Percentiles rank a stretch among this genome's conserved stretches.
Evolutionary conservation across 1,140 invertebrate genomes (phyloP).

Genomic region (Drosophila burlai): DNA sequence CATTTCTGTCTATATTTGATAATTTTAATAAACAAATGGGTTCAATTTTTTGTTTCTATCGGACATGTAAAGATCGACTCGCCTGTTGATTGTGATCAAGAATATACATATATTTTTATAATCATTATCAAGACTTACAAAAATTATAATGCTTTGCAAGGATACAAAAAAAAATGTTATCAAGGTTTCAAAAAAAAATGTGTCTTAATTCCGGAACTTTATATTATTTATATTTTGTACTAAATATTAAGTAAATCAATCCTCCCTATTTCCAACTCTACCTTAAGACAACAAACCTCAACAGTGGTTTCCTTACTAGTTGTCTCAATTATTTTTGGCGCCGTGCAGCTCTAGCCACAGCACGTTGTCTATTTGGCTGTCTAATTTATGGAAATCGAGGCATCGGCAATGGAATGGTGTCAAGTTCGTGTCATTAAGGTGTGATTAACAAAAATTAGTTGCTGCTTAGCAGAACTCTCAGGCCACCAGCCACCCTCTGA

Average conservation of each 20-base stretch:
- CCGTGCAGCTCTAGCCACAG: slow-evolving; percentile 12
- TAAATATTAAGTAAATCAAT: neutral
- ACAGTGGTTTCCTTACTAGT: too few species aligned
- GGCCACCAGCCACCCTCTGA: neutral
- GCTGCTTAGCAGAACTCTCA: slow-evolving; percentile 62
- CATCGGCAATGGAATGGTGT: slow-evolving; percentile 61
- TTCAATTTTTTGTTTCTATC: too few species aligned
- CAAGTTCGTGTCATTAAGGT: slow-evolving; percentile 82
- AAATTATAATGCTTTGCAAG: too few species aligned
- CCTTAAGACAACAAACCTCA: too few species aligned
- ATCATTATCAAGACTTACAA: too few species aligned
- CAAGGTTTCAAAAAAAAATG: too few species aligned
- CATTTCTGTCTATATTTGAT: too few species aligned
- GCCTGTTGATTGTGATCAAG: neutral
- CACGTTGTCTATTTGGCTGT: slow-evolving; percentile 48
- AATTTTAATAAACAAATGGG: too few species aligned
- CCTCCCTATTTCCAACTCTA: too few species aligned
- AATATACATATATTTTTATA: too few species aligned
- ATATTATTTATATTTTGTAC: neutral
- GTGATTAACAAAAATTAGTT: slow-evolving; percentile 83
- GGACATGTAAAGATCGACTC: neutral
- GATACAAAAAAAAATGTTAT: too few species aligned
- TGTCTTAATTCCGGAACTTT: too few species aligned
- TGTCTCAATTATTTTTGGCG: neutral
- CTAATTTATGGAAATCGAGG: slow-evolving; percentile 65